phyloP scores from a whole-genome alignment of 2,113 vertebrate species.

The Barbus barbus region DNA sequence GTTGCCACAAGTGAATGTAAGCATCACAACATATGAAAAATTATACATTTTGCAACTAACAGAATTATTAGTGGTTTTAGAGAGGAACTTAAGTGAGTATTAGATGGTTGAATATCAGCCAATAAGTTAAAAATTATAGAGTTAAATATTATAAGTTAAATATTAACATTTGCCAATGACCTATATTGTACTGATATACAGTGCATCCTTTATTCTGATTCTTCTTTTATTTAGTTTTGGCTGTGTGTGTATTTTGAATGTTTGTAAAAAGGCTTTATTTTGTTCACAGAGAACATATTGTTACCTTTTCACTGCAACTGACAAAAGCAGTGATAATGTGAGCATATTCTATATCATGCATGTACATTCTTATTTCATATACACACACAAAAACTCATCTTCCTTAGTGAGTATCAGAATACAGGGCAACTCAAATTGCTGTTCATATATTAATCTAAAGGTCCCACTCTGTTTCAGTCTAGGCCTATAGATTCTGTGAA shows the following conservation, averaged over 20 bases:
- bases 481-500: slow-evolving; percentile 34
- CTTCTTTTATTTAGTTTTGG: not conserved
- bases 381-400: slow-evolving; percentile 15
- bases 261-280: not conserved
- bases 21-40: not conserved
- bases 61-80: not conserved
- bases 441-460: not conserved
- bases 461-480: not conserved
- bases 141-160: too few relatives aligned
- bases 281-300: not conserved
- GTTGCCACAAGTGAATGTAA: not conserved
- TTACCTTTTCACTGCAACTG: not conserved
- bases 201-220: not conserved
- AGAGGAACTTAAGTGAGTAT: not conserved
- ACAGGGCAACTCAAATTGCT: slow-evolving; percentile 6
- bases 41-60: not conserved
- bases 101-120: too few relatives aligned
- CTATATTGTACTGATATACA: not conserved
- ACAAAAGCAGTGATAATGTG: not conserved
- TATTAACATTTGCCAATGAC: too few relatives aligned
- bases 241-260: not conserved
- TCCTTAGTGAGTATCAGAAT: slow-evolving; percentile 2
- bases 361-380: not conserved
- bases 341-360: not conserved
- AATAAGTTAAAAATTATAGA: too few relatives aligned